Conservation (phyloP, 2,113 vertebrate genomes). For the Microtus pennsylvanicus region DNA sequence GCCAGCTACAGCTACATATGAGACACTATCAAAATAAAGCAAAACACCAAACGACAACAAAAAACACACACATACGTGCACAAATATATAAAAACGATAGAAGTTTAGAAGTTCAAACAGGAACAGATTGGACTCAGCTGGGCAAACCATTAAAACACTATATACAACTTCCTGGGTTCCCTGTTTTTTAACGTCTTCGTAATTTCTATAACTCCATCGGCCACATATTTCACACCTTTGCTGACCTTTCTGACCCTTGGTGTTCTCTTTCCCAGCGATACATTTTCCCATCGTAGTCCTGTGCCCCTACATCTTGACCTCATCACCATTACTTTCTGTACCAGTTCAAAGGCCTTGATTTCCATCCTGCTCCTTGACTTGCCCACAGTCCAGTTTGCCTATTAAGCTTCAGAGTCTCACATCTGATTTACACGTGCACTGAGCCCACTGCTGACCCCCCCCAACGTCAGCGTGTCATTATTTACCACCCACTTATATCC, state of each 20-base stretch:
- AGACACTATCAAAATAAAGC: not conserved
- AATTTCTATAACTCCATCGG: not conserved
- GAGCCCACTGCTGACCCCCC: not conserved
- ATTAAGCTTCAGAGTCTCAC: not conserved
- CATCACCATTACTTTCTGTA: not conserved
- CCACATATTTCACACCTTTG: not conserved
- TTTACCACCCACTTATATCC: not conserved
- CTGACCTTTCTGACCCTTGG: not conserved
- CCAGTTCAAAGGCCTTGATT: not conserved
- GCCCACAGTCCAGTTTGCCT: not conserved
- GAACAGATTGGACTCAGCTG: not conserved
- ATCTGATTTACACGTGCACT: not conserved
- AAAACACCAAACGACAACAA: not conserved
- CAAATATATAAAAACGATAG: not conserved
- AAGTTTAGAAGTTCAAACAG: not conserved
- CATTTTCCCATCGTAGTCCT: not conserved
- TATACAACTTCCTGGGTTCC: not conserved
- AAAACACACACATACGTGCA: not conserved
- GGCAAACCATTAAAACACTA: not conserved
- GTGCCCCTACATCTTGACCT: not conserved
- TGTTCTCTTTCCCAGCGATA: not conserved
- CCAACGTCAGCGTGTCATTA: not conserved
- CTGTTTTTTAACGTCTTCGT: not conserved
- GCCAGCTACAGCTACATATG: not conserved
- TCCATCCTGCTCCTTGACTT: not conserved